These are phyloP conservation scores for Panagrolaimus sp. DNA, from an alignment of 1,140 invertebrate species.

Conservation along the genomic window DNA sequence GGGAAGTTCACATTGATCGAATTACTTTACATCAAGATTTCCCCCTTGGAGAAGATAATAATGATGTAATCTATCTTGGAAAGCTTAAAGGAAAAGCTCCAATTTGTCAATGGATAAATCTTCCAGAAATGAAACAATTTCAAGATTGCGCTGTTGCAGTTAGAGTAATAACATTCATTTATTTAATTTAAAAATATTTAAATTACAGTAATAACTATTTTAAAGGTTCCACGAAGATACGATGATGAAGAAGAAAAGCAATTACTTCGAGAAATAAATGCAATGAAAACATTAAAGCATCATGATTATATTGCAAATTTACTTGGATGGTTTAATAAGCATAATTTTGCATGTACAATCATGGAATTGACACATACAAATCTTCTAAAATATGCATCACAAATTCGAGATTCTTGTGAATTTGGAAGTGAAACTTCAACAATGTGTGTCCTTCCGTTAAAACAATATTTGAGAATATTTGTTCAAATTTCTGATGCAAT, in stretches of 20 bases:
- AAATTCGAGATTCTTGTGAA: slow-evolving; percentile 29
- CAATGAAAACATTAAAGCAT: slow-evolving; percentile 34
- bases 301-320: slow-evolving; percentile 37
- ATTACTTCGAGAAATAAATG: slow-evolving; percentile 33
- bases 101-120: slow-evolving; percentile 39
- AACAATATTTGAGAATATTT: slow-evolving; percentile 27
- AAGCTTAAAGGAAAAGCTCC: slow-evolving; percentile 40
- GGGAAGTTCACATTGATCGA: slow-evolving; percentile 39
- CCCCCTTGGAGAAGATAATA: slow-evolving; percentile 32
- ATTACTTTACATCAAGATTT: slow-evolving; percentile 36
- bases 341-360: slow-evolving; percentile 34
- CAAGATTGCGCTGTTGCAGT: slow-evolving; percentile 41
- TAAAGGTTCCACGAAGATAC: slow-evolving; percentile 26
- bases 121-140: slow-evolving; percentile 40
- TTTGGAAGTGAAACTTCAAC: slow-evolving; percentile 1
- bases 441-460: slow-evolving; percentile 17
- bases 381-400: slow-evolving; percentile 35
- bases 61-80: slow-evolving; percentile 36
- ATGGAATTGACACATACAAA: slow-evolving; percentile 40
- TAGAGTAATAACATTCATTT: slow-evolving; percentile 19
- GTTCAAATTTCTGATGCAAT: slow-evolving; percentile 38
- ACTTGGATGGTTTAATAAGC: slow-evolving; percentile 36
- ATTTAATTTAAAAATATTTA: too few species aligned
- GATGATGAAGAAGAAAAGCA: slow-evolving; percentile 37
- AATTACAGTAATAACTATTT: too few species aligned